These are phyloP conservation scores for Uria aalge DNA, from an alignment of 2,113 vertebrate species.

Conservation along the genomic window DNA sequence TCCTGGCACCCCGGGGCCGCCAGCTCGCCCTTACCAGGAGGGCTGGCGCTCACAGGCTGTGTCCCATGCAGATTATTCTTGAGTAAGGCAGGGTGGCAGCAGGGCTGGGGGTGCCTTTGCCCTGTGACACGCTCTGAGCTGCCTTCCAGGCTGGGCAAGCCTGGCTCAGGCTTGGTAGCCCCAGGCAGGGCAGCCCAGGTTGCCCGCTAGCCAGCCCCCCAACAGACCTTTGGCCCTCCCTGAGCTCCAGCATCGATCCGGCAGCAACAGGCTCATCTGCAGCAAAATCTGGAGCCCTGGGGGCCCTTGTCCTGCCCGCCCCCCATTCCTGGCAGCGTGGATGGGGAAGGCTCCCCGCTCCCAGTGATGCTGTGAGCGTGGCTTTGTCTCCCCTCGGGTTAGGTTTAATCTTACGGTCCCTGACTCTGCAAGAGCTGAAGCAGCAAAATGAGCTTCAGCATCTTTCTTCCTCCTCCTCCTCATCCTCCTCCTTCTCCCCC, in stretches of 20 bases:
- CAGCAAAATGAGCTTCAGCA: constrained; percentile 1
- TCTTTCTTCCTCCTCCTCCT: background rate
- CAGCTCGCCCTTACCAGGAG: background rate
- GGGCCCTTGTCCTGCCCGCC: background rate
- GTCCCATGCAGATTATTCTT: rapidly evolving
- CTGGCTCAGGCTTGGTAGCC: background rate
- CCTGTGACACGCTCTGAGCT: rapidly evolving
- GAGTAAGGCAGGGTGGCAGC: background rate
- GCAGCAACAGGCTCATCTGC: rapidly evolving
- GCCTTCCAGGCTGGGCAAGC: background rate
- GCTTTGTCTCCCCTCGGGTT: background rate
- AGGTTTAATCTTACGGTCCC: background rate
- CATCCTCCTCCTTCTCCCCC: background rate
- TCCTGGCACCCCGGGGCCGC: background rate
- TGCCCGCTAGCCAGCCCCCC: background rate
- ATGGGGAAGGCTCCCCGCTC: background rate
- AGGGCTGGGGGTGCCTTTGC: background rate
- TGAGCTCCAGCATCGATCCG: background rate
- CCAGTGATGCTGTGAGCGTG: background rate
- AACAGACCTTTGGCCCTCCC: background rate
- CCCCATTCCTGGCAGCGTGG: background rate
- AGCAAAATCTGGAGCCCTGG: background rate
- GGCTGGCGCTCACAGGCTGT: rapidly evolving
- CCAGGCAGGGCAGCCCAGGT: background rate
- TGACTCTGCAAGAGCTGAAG: background rate